A percentile compares a stretch with the other conserved stretches of the same genome.
Conservation (phyloP, 1,140 invertebrate species). For the Trachymyrmex cornetzi region DNA sequence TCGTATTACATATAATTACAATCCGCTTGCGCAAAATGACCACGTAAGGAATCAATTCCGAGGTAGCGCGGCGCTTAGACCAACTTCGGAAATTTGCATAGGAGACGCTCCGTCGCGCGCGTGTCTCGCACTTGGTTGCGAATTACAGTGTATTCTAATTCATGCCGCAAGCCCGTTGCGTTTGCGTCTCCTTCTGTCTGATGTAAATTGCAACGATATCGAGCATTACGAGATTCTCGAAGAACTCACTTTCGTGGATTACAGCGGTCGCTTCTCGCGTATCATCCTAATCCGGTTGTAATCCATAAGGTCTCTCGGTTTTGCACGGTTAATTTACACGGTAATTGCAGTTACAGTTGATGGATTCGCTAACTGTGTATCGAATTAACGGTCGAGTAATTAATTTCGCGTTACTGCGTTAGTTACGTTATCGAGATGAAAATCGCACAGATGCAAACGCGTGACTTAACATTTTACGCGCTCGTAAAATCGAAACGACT, state of each 20-base stretch:
- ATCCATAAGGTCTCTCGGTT: conserved; percentile 27
- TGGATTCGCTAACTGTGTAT: conserved; percentile 49
- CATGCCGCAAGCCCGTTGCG: conserved; percentile 9
- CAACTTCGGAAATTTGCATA: conserved; percentile 34
- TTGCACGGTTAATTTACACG: conserved; percentile 38
- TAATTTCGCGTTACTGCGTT: conserved; percentile 27
- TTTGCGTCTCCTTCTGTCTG: background rate
- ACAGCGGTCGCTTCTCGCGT: conserved; percentile 13
- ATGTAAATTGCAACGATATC: conserved; percentile 43
- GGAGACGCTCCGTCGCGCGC: background rate
- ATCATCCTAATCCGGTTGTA: conserved; percentile 23
- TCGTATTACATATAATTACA: conserved; percentile 24
- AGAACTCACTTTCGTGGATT: conserved; percentile 47
- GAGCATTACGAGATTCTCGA: conserved; percentile 24
- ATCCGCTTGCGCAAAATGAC: background rate
- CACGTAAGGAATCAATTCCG: conserved; percentile 39
- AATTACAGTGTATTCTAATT: conserved; percentile 58
- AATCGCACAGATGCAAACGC: conserved; percentile 8
- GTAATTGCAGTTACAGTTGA: conserved; percentile 51
- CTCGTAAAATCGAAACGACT: conserved; percentile 40
- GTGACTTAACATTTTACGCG: conserved; percentile 10
- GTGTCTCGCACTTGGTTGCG: conserved; percentile 6
- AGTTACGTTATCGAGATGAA: conserved; percentile 1
- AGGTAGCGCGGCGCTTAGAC: background rate
- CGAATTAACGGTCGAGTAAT: conserved; percentile 53